Evolutionary conservation across 1,140 invertebrate genomes (phyloP).

Genomic region (Sesamia nonagrioides): DNA sequence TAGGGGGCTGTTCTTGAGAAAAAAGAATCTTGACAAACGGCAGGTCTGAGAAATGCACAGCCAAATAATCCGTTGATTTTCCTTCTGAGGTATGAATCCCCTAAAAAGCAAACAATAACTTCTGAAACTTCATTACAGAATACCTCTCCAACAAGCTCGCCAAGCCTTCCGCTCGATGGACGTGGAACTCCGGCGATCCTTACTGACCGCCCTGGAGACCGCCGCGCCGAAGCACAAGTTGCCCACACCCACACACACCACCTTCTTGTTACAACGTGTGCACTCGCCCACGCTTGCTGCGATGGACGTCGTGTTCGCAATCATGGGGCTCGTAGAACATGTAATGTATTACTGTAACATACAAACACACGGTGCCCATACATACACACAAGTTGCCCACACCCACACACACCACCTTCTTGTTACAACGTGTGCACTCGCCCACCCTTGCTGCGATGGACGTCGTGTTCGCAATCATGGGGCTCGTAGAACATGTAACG

Average conservation of each 20-base stretch:
- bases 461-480: slow-evolving; percentile 93
- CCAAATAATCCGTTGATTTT: too few relatives aligned
- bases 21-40: too few relatives aligned
- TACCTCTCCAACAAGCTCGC: slow-evolving; percentile 95
- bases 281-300: slow-evolving; percentile 94
- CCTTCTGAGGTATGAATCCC: too few relatives aligned
- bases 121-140: slow-evolving; percentile 85
- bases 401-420: slow-evolving; percentile 93
- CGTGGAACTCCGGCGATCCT: slow-evolving; percentile 92
- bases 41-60: too few relatives aligned
- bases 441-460: slow-evolving; percentile 94
- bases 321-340: slow-evolving; percentile 94
- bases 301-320: slow-evolving; percentile 94
- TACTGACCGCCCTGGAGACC: slow-evolving; percentile 92
- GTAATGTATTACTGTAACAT: slow-evolving; percentile 60
- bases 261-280: slow-evolving; percentile 94
- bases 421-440: slow-evolving; percentile 93
- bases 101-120: too few relatives aligned
- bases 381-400: slow-evolving; percentile 88
- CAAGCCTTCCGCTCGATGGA: slow-evolving; percentile 97
- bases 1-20: too few relatives aligned
- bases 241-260: slow-evolving; percentile 91
- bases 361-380: too few relatives aligned
- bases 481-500: slow-evolving; percentile 92
- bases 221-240: slow-evolving; percentile 94